A percentile compares a stretch with the other conserved stretches of the same genome.
Conservation (phyloP, 2,888 invertebrate genomes). For the Drosophila austrosaltans region DNA sequence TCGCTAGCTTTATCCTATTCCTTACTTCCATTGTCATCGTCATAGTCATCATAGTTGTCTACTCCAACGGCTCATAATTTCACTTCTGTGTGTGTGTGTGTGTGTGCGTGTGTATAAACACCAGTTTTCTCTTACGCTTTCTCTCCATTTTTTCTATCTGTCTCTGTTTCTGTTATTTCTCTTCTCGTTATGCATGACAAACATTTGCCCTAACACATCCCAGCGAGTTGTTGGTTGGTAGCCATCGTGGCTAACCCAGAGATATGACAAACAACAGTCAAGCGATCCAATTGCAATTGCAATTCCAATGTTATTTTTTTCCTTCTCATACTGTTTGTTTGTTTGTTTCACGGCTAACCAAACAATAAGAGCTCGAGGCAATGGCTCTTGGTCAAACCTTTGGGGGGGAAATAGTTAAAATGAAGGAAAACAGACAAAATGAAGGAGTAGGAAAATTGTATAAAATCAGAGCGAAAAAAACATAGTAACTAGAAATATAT, state of each 20-base stretch:
- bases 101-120: constrained; percentile 29
- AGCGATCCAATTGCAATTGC: constrained; percentile 62
- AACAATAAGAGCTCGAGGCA: constrained; percentile 44
- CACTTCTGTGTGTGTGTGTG: constrained; percentile 36
- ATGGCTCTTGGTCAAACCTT: constrained; percentile 23
- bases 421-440: constrained; percentile 31
- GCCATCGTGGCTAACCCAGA: constrained; percentile 31
- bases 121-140: constrained; percentile 60
- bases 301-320: constrained; percentile 36
- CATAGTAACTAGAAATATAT: constrained; percentile 33
- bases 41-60: constrained; percentile 43
- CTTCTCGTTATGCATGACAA: constrained; percentile 42
- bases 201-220: constrained; percentile 63
- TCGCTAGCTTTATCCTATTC: constrained; percentile 6
- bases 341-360: constrained; percentile 41
- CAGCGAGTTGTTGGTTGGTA: constrained; percentile 20
- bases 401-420: background rate
- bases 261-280: constrained; percentile 58
- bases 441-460: constrained; percentile 22
- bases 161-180: background rate
- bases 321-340: constrained; percentile 15
- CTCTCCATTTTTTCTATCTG: constrained; percentile 1
- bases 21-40: constrained; percentile 36
- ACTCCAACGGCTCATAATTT: constrained; percentile 60
- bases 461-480: constrained; percentile 25